These are phyloP conservation scores for Yponomeuta plumbellus DNA, from an alignment of 2,888 invertebrate genomes.

Conservation along the genomic window DNA sequence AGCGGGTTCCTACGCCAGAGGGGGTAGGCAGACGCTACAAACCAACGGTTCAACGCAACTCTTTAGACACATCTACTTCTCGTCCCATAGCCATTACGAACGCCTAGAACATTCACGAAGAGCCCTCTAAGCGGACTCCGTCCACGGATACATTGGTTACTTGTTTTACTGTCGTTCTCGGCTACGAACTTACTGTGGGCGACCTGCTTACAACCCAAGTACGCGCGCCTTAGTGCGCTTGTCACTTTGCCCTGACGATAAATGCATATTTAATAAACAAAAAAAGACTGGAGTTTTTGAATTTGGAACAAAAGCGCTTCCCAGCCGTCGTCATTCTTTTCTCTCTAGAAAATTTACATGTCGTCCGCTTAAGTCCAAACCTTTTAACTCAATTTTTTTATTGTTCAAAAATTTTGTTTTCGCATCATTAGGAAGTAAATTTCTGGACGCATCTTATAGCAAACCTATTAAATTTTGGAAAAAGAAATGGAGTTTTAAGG, in stretches of 20 bases:
- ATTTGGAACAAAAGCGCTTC: too few species aligned
- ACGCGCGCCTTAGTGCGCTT: slow-evolving; percentile 70
- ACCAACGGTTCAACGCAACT: neutral
- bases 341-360: too few species aligned
- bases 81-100: neutral
- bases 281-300: neutral
- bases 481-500: too few species aligned
- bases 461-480: too few species aligned
- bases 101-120: slow-evolving; percentile 8
- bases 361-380: too few species aligned
- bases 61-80: slow-evolving; percentile 39
- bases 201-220: slow-evolving; percentile 75
- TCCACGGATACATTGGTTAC: slow-evolving; percentile 7
- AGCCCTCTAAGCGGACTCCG: neutral
- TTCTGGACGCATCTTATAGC: too few species aligned
- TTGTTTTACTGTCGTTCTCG: slow-evolving; percentile 37
- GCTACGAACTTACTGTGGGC: slow-evolving; percentile 76
- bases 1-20: neutral
- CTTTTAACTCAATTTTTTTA: too few species aligned
- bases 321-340: too few species aligned
- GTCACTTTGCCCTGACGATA: slow-evolving; percentile 72
- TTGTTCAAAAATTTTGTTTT: too few species aligned
- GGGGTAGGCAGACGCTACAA: neutral
- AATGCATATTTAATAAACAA: slow-evolving; percentile 22
- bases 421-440: too few species aligned